Percentiles rank a stretch among this genome's conserved stretches.
Conservation (phyloP, 2,113 vertebrate genomes). For the Eonycteris spelaea region DNA sequence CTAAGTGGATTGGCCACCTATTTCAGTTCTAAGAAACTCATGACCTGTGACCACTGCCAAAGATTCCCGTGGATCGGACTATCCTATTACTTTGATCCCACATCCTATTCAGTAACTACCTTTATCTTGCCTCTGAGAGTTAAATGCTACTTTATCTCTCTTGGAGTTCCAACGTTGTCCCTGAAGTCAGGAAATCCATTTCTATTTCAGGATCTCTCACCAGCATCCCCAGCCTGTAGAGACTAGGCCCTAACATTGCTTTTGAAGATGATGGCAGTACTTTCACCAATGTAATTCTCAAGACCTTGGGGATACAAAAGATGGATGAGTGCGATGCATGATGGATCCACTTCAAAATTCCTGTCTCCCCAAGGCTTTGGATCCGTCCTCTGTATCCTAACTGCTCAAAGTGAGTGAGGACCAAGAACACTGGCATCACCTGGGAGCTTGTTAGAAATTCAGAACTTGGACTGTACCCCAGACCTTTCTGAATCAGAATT, state of each 20-base stretch:
- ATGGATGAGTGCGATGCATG: background rate
- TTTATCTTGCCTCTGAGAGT: background rate
- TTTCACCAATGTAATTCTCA: background rate
- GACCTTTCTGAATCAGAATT: conserved; percentile 34
- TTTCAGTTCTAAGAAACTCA: background rate
- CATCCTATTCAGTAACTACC: background rate
- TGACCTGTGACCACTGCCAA: background rate
- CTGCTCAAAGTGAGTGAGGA: background rate
- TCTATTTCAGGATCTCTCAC: background rate
- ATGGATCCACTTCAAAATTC: background rate
- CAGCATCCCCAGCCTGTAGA: background rate
- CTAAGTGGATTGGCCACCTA: background rate
- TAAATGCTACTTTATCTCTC: background rate
- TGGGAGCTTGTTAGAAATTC: background rate
- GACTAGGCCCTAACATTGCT: background rate
- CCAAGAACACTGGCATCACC: background rate
- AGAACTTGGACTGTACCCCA: conserved; percentile 32
- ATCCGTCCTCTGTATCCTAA: background rate
- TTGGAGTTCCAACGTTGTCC: background rate
- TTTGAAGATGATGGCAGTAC: background rate
- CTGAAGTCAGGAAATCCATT: background rate
- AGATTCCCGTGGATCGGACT: background rate
- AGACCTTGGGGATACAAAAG: background rate
- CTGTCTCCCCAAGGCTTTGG: too few relatives aligned
- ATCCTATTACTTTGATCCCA: background rate